phyloP scores from a whole-genome alignment of 2,113 vertebrate species.

The Meriones unguiculatus region DNA sequence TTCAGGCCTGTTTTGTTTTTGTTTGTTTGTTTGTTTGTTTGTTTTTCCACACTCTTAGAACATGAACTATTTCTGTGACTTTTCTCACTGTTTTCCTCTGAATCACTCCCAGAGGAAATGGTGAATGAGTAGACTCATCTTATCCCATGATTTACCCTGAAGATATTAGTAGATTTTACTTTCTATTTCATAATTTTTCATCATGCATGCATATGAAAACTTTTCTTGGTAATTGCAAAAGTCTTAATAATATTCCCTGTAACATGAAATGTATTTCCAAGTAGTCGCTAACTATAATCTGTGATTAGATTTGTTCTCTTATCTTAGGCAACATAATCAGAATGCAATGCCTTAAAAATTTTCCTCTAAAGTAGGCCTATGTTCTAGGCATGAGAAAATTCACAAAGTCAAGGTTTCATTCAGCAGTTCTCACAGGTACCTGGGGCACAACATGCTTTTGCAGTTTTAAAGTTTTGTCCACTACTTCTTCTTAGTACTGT shows the following conservation, averaged over 20 bases:
- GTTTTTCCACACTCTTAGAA: not conserved
- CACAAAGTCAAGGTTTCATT: not conserved
- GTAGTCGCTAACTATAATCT: not conserved
- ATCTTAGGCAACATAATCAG: not conserved
- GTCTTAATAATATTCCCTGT: not conserved
- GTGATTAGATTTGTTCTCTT: not conserved
- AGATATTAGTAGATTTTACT: not conserved
- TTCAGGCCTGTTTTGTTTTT: not conserved
- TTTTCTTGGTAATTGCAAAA: not conserved
- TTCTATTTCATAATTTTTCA: slow-evolving; percentile 24
- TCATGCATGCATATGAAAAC: not conserved
- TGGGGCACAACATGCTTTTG: not conserved
- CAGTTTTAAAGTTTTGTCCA: not conserved
- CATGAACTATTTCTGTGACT: not conserved
- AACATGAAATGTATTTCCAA: not conserved
- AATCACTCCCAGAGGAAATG: not conserved
- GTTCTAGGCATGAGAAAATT: not conserved
- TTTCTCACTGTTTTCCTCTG: not conserved
- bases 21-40: no score
- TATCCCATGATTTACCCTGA: not conserved
- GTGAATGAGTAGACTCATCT: not conserved
- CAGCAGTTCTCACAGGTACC: slow-evolving; percentile 1
- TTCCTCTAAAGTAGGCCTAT: not conserved
- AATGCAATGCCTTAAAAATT: not conserved
- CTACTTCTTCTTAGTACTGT: not conserved